phyloP scores from a whole-genome alignment of 2,888 invertebrate species.

The Zygaena filipendulae region DNA sequence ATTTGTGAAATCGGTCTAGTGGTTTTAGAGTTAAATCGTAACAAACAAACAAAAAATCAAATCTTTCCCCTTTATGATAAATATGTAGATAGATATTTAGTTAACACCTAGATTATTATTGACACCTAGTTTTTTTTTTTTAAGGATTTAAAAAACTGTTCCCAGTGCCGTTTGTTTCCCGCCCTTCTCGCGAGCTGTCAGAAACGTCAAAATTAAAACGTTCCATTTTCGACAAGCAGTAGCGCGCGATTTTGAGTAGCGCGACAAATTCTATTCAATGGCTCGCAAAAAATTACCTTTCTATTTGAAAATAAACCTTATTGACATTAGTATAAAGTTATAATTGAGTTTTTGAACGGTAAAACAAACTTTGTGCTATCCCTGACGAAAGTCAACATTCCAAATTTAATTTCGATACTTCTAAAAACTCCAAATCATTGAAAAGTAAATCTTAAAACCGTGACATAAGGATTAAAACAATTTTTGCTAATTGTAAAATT shows the following conservation, averaged over 20 bases:
- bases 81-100: too few species aligned
- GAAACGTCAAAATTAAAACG: constrained; percentile 34
- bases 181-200: constrained; percentile 27
- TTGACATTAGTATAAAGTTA: not conserved
- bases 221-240: constrained; percentile 28
- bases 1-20: too few species aligned
- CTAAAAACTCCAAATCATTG: not conserved
- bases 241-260: constrained; percentile 21
- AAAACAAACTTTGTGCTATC: not conserved
- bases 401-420: not conserved
- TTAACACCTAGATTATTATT: too few species aligned
- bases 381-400: too few species aligned
- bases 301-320: constrained; percentile 5
- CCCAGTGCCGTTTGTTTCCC: too few species aligned
- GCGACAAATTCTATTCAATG: constrained; percentile 15
- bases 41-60: too few species aligned
- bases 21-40: too few species aligned
- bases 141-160: too few species aligned
- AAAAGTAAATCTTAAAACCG: constrained; percentile 7
- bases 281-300: not conserved
- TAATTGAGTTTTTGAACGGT: not conserved
- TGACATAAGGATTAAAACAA: not conserved
- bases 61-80: too few species aligned
- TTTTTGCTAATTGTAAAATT: not conserved
- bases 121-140: too few species aligned